A percentile compares a stretch with the other conserved stretches of the same genome.
Evolutionary conservation across 2,797 vertebrate species (phyloP).

Genomic region (Amniataba percoides): DNA sequence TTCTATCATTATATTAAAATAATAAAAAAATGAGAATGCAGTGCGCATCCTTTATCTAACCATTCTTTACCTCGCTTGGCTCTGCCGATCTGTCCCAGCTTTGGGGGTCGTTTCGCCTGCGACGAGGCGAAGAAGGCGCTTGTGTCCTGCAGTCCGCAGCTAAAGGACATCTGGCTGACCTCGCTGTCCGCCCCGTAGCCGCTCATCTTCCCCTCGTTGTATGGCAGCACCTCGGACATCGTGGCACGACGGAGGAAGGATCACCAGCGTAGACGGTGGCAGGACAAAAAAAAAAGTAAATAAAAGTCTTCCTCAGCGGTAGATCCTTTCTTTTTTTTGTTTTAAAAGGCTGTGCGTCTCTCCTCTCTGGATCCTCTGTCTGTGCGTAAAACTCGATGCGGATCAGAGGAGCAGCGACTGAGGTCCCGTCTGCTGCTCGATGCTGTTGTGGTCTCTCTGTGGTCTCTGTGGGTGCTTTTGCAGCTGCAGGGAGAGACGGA

Average conservation of each 20-base stretch:
- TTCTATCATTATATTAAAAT: not conserved
- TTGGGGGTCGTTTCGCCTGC: conserved; percentile 97
- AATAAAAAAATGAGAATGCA: not conserved
- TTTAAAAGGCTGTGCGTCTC: not conserved
- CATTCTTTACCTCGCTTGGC: conserved; percentile 92
- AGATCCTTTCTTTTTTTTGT: conserved; percentile 50
- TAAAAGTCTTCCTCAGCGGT: conserved; percentile 37
- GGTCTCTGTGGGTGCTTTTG: conserved; percentile 50
- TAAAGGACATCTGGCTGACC: conserved; percentile 96
- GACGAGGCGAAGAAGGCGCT: conserved; percentile 95
- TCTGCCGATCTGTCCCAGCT: conserved; percentile 96
- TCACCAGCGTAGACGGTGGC: conserved; percentile 13
- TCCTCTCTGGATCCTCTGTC: conserved; percentile 44
- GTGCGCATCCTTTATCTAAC: not conserved
- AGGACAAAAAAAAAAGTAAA: conserved; percentile 31
- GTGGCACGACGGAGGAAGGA: conserved; percentile 67
- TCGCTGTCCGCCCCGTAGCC: conserved; percentile 95
- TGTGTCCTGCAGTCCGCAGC: conserved; percentile 98
- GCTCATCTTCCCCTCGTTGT: conserved; percentile 97
- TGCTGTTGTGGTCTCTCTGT: conserved; percentile 55
- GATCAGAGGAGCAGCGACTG: conserved; percentile 11
- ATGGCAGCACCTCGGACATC: conserved; percentile 98
- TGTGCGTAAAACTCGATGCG: not conserved
- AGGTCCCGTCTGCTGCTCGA: conserved; percentile 38
- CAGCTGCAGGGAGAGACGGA: conserved; percentile 51